Conservation (phyloP, 2,797 vertebrate species). For the Ptychobarbus kaznakovi region DNA sequence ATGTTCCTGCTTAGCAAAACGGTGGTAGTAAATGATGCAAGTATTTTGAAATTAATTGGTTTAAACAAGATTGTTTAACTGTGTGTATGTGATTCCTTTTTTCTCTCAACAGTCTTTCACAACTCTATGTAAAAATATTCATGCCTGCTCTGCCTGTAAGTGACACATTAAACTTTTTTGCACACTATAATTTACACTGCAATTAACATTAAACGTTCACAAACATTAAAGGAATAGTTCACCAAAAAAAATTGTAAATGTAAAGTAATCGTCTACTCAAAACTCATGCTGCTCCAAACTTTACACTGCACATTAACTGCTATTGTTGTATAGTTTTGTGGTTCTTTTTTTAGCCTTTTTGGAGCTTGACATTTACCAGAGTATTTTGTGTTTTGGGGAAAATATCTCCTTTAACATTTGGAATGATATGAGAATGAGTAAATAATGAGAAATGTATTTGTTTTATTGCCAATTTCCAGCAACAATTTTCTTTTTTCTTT, state of each 20-base stretch:
- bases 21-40: not conserved
- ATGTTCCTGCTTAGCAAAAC: not conserved
- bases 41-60: not conserved
- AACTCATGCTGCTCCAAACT: not conserved
- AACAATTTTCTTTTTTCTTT: not conserved
- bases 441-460: not conserved
- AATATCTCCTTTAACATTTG: too few relatives aligned
- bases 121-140: conserved; percentile 92
- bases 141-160: conserved; percentile 94
- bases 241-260: too few relatives aligned
- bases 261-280: not conserved
- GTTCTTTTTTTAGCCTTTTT: too few relatives aligned
- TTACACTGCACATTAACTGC: too few relatives aligned
- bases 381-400: too few relatives aligned
- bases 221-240: not conserved
- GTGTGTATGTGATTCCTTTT: not conserved
- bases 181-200: not conserved
- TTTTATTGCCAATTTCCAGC: not conserved
- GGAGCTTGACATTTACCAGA: too few relatives aligned
- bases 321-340: too few relatives aligned
- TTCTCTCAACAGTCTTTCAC: conserved; percentile 79
- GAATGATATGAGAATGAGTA: not conserved
- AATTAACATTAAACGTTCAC: too few relatives aligned
- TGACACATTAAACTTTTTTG: conserved; percentile 54
- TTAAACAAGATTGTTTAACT: not conserved